Percentiles rank a stretch among this genome's conserved stretches.
Evolutionary conservation across 2,888 invertebrate genomes (phyloP).

Genomic region (Stenotaenia linearis): DNA sequence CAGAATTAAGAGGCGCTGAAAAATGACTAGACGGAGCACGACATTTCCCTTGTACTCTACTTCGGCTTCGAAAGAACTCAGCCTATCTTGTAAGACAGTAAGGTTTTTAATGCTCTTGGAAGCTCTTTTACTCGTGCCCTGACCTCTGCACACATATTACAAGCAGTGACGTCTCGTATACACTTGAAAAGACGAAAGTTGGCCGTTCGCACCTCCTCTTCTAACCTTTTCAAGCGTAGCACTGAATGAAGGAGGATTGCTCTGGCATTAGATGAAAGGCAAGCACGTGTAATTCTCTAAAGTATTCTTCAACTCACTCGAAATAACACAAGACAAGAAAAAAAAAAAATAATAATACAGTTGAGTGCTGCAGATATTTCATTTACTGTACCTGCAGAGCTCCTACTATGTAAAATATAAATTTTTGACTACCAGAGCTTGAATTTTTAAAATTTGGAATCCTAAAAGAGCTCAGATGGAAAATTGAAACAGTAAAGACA

Average conservation of each 20-base stretch:
- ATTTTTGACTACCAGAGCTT: neutral
- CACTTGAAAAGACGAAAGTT: neutral
- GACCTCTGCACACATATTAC: neutral
- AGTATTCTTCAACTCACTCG: neutral
- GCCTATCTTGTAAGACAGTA: neutral
- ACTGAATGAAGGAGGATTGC: neutral
- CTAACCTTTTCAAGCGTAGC: neutral
- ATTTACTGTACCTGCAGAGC: neutral
- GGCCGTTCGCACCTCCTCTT: neutral
- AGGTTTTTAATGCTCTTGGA: neutral
- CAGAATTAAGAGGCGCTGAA: neutral
- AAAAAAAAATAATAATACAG: neutral
- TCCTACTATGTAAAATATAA: neutral
- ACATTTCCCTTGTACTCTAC: neutral
- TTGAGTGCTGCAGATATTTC: neutral
- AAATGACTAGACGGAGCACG: neutral
- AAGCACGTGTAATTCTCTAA: neutral
- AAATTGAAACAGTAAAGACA: too few species aligned
- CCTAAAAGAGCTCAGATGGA: too few species aligned
- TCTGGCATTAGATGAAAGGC: neutral
- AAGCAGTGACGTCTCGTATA: neutral
- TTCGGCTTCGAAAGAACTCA: neutral
- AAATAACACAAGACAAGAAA: neutral
- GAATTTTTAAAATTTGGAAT: too few species aligned
- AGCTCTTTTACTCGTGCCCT: neutral